phyloP scores from a whole-genome alignment of 1,140 invertebrate species.

The Probaryconus sp. region DNA sequence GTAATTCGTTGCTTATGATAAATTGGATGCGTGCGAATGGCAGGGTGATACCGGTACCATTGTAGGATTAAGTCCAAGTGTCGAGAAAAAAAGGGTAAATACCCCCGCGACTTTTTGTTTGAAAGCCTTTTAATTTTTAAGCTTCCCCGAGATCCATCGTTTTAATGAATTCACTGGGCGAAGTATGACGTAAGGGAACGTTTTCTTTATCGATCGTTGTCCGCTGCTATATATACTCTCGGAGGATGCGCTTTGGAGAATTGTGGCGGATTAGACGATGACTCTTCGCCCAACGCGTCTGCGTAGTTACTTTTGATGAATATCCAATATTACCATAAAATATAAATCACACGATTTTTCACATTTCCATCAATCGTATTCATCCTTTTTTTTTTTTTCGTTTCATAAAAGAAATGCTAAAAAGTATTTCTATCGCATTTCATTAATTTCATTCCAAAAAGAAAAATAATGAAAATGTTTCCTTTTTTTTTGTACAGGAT shows the following conservation, averaged over 20 bases:
- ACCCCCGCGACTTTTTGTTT: constrained; percentile 58
- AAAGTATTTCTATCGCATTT: too few relatives aligned
- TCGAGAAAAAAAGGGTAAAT: constrained; percentile 27
- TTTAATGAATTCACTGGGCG: constrained; percentile 72
- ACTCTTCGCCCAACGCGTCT: constrained; percentile 40
- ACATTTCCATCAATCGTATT: too few relatives aligned
- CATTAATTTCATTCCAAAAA: too few relatives aligned
- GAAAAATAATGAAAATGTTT: too few relatives aligned
- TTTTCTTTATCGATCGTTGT: constrained; percentile 68
- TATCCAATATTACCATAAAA: constrained; percentile 27
- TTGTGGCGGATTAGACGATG: constrained; percentile 65
- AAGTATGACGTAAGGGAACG: constrained; percentile 62
- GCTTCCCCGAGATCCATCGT: constrained; percentile 59
- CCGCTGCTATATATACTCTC: constrained; percentile 35
- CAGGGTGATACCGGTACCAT: constrained; percentile 9
- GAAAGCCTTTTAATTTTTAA: constrained; percentile 76
- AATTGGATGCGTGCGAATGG: constrained; percentile 1
- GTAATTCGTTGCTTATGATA: neutral
- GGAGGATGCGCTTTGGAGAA: constrained; percentile 65
- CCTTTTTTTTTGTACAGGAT: too few relatives aligned
- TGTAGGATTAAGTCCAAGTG: constrained; percentile 17
- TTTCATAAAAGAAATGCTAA: too few relatives aligned
- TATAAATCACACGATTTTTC: too few relatives aligned
- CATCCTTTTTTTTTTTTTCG: too few relatives aligned
- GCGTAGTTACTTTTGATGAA: constrained; percentile 46